phyloP scores from a whole-genome alignment of 2,888 invertebrate species.

The Phymatocera aterrima region DNA sequence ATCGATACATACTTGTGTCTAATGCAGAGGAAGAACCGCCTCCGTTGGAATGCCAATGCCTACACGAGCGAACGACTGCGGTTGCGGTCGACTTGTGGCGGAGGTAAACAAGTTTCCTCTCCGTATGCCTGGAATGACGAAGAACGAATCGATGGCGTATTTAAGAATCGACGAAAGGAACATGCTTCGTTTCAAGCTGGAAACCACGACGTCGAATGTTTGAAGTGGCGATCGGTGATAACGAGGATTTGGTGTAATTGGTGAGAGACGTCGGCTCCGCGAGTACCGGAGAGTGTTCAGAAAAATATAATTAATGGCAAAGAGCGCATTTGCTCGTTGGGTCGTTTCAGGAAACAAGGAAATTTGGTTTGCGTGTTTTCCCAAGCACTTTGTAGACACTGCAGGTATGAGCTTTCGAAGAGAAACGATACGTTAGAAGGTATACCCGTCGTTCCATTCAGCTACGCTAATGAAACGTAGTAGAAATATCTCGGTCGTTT shows the following conservation, averaged over 20 bases:
- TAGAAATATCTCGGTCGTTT: conserved; percentile 72
- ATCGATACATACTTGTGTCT: conserved; percentile 26
- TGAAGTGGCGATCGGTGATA: not conserved
- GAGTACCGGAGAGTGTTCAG: not conserved
- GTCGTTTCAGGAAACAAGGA: conserved; percentile 24
- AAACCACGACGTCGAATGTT: not conserved
- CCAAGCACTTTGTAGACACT: conserved; percentile 35
- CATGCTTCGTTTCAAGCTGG: not conserved
- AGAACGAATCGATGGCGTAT: conserved; percentile 12
- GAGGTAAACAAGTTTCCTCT: conserved; percentile 11
- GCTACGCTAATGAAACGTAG: conserved; percentile 70
- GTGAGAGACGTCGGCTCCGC: not conserved
- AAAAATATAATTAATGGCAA: conserved; percentile 6
- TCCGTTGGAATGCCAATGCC: conserved; percentile 16
- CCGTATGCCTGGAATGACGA: not conserved
- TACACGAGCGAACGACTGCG: conserved; percentile 6
- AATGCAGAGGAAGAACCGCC: conserved; percentile 39
- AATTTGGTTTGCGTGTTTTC: conserved; percentile 42
- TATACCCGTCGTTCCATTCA: conserved; percentile 60
- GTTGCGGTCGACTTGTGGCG: conserved; percentile 3
- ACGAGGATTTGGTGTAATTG: not conserved
- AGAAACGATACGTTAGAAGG: conserved; percentile 60
- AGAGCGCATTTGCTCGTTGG: not conserved
- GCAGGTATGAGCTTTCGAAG: conserved; percentile 40
- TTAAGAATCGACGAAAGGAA: not conserved